Evolutionary conservation across 1,140 invertebrate genomes (phyloP).

Genomic region (Leucophenga varia): DNA sequence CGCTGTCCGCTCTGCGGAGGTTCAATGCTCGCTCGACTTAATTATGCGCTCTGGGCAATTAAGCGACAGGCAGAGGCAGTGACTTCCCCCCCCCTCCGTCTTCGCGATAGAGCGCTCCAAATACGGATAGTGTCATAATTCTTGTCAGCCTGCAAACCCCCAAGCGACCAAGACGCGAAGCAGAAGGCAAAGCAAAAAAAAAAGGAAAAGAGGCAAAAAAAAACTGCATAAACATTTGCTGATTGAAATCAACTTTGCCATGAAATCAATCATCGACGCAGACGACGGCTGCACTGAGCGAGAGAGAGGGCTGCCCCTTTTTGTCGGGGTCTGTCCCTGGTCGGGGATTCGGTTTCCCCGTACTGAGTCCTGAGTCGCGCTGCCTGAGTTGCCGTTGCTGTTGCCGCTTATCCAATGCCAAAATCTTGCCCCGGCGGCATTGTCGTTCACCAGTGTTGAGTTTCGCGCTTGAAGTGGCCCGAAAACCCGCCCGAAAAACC

Average conservation of each 20-base stretch:
- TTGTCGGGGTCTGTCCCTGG: not conserved
- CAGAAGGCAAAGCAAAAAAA: slow-evolving; percentile 6
- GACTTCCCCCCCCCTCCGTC: slow-evolving; percentile 4
- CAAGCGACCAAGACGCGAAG: slow-evolving; percentile 26
- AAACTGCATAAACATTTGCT: slow-evolving; percentile 54
- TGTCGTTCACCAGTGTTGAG: slow-evolving; percentile 33
- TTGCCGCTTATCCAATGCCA: slow-evolving; percentile 31
- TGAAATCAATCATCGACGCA: slow-evolving; percentile 54
- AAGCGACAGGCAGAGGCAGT: slow-evolving; percentile 28
- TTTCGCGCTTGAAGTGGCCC: slow-evolving; percentile 49
- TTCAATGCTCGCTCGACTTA: slow-evolving; percentile 35
- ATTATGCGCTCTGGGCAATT: slow-evolving; percentile 51
- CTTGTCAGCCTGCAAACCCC: slow-evolving; percentile 42
- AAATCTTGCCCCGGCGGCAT: slow-evolving; percentile 42
- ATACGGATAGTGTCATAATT: slow-evolving; percentile 52
- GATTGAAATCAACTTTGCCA: slow-evolving; percentile 56
- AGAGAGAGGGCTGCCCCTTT: not conserved
- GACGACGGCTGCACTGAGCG: not conserved
- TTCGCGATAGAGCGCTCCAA: slow-evolving; percentile 25
- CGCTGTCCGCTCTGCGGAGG: slow-evolving; percentile 14
- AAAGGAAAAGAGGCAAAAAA: slow-evolving; percentile 16
- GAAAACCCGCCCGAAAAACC: slow-evolving; percentile 10
- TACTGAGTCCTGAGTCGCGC: slow-evolving; percentile 6
- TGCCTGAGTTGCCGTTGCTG: slow-evolving; percentile 5
- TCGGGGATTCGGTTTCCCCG: not conserved